Evolutionary conservation across 2,113 vertebrate species (phyloP), one percentile per base, ranked within the genome.

Genomic region (Rhadina sibilatrix): DNA sequence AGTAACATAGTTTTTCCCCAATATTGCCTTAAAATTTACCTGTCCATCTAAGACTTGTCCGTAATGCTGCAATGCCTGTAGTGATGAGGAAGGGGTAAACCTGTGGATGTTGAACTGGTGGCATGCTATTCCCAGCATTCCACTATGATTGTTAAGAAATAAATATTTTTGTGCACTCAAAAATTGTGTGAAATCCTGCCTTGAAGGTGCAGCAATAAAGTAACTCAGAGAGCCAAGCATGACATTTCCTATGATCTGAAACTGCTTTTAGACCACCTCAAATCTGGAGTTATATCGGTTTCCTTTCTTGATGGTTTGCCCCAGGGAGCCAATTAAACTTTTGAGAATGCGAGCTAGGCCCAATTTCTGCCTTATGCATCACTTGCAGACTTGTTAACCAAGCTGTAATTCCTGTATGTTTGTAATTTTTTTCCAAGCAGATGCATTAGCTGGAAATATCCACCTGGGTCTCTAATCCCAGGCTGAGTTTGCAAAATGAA

Each of bases 281-380:
- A 72, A 86, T 90, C 47, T 42, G 56, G 47, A 80, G 52, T 72
- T 38, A 5, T 75, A 46, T 85, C 11, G 3, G 37, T 83, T 95
- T 95, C 60, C 52, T 91, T 86, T 88, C 68, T 70, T 93, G 64
- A 86, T 85, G 75, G 79, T 83, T 90, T 92, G 82, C 87, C 72
- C 88, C 40, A 88, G 93, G 90, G 93, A 97, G 76, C 93, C 87
- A 96, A 95, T 96, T 96, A 95, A 85, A 95, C 59, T 83, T 88
- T 71, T 75, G 64, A 88, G 85, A 96, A 40, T 19, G 52, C 78
- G 82, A 86, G 5, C 13, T 70, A 44, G 37, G 66, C 83, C 94
- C 61, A 72, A 68, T 84, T 92, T 96, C 75, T 92, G 76, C 68
- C 56, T 83, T 74, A 63, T 1, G 7, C 82, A 86, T 88, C 93